Base-by-base conservation (phyloP, 2,888 invertebrate genomes). In the Candidula unifasciata region DNA sequence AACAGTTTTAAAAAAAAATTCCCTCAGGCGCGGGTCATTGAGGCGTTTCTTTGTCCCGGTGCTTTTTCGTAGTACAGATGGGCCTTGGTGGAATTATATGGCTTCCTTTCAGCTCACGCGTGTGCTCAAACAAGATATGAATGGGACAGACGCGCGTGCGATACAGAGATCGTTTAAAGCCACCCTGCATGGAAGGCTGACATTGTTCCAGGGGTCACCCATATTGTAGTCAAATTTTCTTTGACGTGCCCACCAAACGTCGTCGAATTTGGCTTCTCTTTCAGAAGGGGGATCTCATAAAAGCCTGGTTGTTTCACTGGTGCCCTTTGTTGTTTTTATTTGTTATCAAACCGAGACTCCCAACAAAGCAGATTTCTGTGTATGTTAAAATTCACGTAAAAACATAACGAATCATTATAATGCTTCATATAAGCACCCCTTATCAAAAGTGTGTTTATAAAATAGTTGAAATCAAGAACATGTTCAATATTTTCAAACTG, bases 111-210 rank as follows among this genome's bases (percentile, higher is more conserved):
- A 71, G 57, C 52, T 60, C 71, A 57, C n/a, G 30, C 80, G 71
- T 44, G 71, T 71, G 57, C 80, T 69, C 80, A 71, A 69, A 80
- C 57, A 80, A 54, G 44, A n/a, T 57, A 2, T 71, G 71, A 80
- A 80, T 80, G 80, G 52, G 24, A 6, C 66, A 44, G 78, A 68
- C 66, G 79, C 66, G 79, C 27, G 79, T 68, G 79, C 79, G 79
- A 68, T 79, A 79, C 64, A 44, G 66, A 21, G 79, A 66, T 66
- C 37, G 44, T 30, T 79, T 79, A 16, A 79, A 66, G 44, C 66
- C 27, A 2, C 44, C 44, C 44, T 3, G 44, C 27, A 35, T 79
- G 27, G 35, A 79, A 79, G 66, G 44, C 44, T 64, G 37, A 66
- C 68, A 79, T 79, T 79, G 79, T 79, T 79, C 79, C 60, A 27